phyloP scores from a whole-genome alignment of 2,888 invertebrate species.

The Anodontia alba region DNA sequence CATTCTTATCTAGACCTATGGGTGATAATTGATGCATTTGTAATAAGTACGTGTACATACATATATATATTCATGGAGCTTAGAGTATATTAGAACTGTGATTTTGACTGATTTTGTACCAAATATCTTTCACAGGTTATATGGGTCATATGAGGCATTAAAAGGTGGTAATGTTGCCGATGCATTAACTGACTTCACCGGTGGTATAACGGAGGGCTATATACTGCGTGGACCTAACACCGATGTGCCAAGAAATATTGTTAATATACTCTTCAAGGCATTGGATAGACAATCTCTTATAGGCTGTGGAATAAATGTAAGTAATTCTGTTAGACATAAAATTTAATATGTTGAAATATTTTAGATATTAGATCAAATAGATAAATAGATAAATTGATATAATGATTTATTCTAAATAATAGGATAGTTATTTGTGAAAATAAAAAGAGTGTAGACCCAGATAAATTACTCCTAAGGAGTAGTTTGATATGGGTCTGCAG shows the following conservation, averaged over 20 bases:
- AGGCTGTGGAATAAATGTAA: conserved; percentile 80
- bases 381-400: not conserved
- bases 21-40: too few relatives aligned
- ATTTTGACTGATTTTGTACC: too few relatives aligned
- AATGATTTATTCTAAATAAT: not conserved
- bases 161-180: conserved; percentile 78
- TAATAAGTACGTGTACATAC: too few relatives aligned
- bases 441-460: too few relatives aligned
- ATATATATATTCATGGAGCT: too few relatives aligned
- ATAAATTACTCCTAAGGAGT: too few relatives aligned
- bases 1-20: too few relatives aligned
- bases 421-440: too few relatives aligned
- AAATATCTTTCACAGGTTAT: conserved; percentile 77
- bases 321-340: conserved; percentile 43
- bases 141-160: conserved; percentile 83
- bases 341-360: too few relatives aligned
- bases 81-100: too few relatives aligned
- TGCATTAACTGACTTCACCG: conserved; percentile 80
- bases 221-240: conserved; percentile 67
- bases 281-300: conserved; percentile 81
- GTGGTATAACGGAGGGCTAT: conserved; percentile 81
- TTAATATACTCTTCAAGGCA: conserved; percentile 81
- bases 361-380: too few relatives aligned
- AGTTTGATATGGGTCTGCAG: too few relatives aligned
- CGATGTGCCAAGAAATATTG: conserved; percentile 76